A percentile compares a stretch with the other conserved stretches of the same genome.
These are phyloP conservation scores for Tympanuchus pallidicinctus DNA, from an alignment of 2,113 vertebrate genomes.

Conservation along the genomic window DNA sequence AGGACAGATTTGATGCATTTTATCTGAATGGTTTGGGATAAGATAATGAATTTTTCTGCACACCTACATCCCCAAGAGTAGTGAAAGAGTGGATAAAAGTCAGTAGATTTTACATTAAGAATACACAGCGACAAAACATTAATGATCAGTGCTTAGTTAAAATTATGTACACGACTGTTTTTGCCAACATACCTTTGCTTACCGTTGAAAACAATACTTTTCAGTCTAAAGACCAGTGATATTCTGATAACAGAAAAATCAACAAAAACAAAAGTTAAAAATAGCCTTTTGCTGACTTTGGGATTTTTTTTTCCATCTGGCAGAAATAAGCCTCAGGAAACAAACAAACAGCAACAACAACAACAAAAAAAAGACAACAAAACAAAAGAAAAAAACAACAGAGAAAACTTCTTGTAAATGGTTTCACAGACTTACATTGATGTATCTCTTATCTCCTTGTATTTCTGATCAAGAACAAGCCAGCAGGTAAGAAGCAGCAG, in stretches of 20 bases:
- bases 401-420: slow-evolving; percentile 22
- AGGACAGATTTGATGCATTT: background rate
- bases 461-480: slow-evolving; percentile 50
- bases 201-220: slow-evolving; percentile 52
- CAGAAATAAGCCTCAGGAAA: slow-evolving; percentile 25
- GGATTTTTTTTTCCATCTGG: background rate
- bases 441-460: slow-evolving; percentile 44
- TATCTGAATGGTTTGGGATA: slow-evolving; percentile 3
- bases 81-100: slow-evolving; percentile 5
- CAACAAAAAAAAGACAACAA: background rate
- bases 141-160: slow-evolving; percentile 39
- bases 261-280: background rate
- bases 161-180: slow-evolving; percentile 51
- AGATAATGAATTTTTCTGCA: slow-evolving; percentile 34
- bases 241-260: slow-evolving; percentile 10
- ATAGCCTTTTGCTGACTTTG: background rate
- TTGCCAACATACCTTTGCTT: slow-evolving; percentile 61
- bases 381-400: background rate
- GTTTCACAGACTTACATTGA: slow-evolving; percentile 24
- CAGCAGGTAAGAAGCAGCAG: slow-evolving; percentile 24
- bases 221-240: slow-evolving; percentile 29
- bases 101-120: slow-evolving; percentile 26
- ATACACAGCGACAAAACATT: slow-evolving; percentile 23
- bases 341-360: background rate
- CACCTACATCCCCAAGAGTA: slow-evolving; percentile 44